Evolutionary conservation across 2,113 vertebrate species (phyloP), one percentile per base, ranked within the genome.

Genomic region (Polyodon spathula): DNA sequence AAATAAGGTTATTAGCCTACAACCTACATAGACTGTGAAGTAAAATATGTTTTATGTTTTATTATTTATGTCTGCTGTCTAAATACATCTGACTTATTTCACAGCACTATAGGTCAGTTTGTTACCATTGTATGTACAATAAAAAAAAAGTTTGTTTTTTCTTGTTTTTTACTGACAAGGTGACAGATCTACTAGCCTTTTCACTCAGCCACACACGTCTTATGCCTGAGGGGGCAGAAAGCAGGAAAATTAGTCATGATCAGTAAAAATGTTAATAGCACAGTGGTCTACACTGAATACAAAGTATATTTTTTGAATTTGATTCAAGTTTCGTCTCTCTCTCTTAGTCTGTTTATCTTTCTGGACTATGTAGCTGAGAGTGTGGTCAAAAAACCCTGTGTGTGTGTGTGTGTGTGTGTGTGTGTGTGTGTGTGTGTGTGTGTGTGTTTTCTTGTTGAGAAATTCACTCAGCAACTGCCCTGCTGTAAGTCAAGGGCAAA

Each of bases 21-120:
- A 73, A 67, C 69, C 71, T 73, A 73, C 70, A 76, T 72, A 71
- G 16, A 60, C 46, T 10, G 46, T 41, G 50, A 44, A 40, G 54
- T 63, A 68, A 73, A 76, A 76, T 71, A 73, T 66, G 73, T 67
- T n/a, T n/a, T n/a, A n/a, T n/a, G n/a, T n/a, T n/a, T 4, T 10
- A 44, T 44, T 50, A 12, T 44, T 52, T 62, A 61, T 65, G 51
- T 58, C 60, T 46, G 58, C 64, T 59, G 27, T 37, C 59, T 46
- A 48, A 53, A 50, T 55, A 54, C 4, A 16, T 11, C 58, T 60
- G 64, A 66, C 61, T 60, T 50, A 66, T 66, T 61, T 56, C 15
- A 27, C 27, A 10, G 54, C 15, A 37, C 11, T 12, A 58, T 14
- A 9, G 40, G 63, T 12, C 37, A 15, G 42, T 27, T 43, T 48